Evolutionary conservation across 2,888 invertebrate genomes (phyloP), one percentile per base, ranked within the genome.

Genomic region (Phalangium opilio): DNA sequence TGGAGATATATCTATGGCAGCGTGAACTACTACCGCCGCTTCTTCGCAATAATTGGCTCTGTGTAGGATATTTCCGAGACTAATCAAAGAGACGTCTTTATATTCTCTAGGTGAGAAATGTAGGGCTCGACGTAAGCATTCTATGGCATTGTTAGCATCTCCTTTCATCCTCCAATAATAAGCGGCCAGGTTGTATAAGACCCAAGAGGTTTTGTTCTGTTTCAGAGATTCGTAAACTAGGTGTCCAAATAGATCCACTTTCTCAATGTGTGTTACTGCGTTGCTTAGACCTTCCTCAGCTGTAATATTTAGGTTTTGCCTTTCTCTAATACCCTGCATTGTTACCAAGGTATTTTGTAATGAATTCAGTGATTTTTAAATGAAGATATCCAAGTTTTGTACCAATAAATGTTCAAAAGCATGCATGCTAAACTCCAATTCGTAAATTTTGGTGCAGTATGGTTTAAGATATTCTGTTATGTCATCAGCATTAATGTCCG

Each of bases 121-220:
- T 45, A 85, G 72, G 20, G 84, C 81, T 50, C 82, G 68, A 33
- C 83, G 71, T 48, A 78, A 73, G 66, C 85, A 85, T 60, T 85
- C 83, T 45, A 84, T 66, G n/a, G 83, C 82, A 58, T 79, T 77
- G n/a, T 74, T 73, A 1, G 80, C 76, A 60, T 80, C 74, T 12
- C 83, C 84, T 59, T 74, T 73, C 1, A 78, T 74, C 54, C 83
- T 70, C 84, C 84, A 85, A 66, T 77, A 84, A 55, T 82, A 71
- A 2, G 82, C 75, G 32, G 81, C 84, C 66, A 83, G 72, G 62
- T 83, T 82, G 60, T 82, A 79, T 61, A 83, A 75, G 32, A 83
- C 65, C 84, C 84, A 85, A 0, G 81, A 83, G 1, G 79, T 76
- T 45, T 69, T 73, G 62, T 83, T 83, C 61, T 73, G 71, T 53